Base-by-base conservation (phyloP, 2,888 invertebrate species). In the Taphrorychus bicolor region DNA sequence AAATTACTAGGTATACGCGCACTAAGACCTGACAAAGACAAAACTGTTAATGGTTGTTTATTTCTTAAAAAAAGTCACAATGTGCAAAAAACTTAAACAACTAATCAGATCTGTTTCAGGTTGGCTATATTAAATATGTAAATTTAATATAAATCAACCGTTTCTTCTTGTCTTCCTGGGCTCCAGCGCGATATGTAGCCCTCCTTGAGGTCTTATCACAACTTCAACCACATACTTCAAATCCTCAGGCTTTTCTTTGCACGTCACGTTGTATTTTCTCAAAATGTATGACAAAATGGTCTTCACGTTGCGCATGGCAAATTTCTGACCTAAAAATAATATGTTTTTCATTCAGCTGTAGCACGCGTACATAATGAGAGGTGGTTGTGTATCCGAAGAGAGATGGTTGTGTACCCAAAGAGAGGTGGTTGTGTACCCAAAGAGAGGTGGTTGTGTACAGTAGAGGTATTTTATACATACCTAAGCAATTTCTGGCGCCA, bases 401-500 rank as follows among this genome's bases (percentile, higher is more conserved):
- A 7, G 3, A 2, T 32, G 3, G 1, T 32, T 32, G 3, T 11
- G n/a, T n/a, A n/a, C n/a, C n/a, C n/a, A 1, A 32, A 9, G 32
- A 11, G 32, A 32, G 32, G 32, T 32, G 11, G 11, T 32, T 32
- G 7, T 32, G 3, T 7, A 32, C 3, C 24, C 24, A 7, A 32
- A 32, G 32, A 32, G 11, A 7, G 32, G 32, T 32, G 7, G 11
- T 32, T 32, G 32, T 32, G 32, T 3, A 3, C 32, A 32, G 32
- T 32, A 3, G 32, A 32, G 32, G 45, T n/a, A 18, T 2, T 14
- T 45, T 17, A 7, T 45, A 5, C 69, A 74, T 71, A 80, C 80
- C 81, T 32, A 81, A 73, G 66, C 81, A 81, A 68, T 81, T 81
- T 59, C 81, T 73, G 4, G 79, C 77, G 4, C 81, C 81, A 21